A percentile compares a stretch with the other conserved stretches of the same genome.
Conservation (phyloP, 2,113 vertebrate species). For the Toxotes chatareus region DNA sequence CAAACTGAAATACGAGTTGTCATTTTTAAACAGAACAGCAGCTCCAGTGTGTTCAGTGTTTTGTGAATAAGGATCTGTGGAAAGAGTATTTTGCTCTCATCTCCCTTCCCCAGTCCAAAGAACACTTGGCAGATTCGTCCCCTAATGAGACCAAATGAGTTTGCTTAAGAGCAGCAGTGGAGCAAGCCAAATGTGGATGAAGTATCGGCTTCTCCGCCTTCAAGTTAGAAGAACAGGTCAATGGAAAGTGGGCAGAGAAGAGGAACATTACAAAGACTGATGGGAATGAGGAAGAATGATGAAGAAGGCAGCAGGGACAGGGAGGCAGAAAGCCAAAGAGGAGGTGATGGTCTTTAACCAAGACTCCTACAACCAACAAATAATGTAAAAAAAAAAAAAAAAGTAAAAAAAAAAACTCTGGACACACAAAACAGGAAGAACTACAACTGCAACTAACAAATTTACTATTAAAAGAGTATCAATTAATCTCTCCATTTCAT, state of each 20-base stretch:
- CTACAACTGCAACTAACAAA: not conserved
- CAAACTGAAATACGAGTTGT: not conserved
- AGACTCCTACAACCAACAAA: not conserved
- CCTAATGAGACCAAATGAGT: conserved; percentile 68
- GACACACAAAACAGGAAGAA: not conserved
- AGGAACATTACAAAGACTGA: conserved; percentile 12
- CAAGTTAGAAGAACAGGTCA: conserved; percentile 13
- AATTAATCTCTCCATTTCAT: not conserved
- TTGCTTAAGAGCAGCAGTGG: conserved; percentile 57
- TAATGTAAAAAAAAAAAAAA: not conserved
- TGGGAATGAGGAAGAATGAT: conserved; percentile 9
- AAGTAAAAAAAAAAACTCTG: no score
- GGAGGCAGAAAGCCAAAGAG: not conserved
- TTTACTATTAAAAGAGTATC: no score
- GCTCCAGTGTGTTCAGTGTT: not conserved
- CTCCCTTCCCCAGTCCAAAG: not conserved
- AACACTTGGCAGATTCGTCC: conserved; percentile 40
- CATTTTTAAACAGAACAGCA: not conserved
- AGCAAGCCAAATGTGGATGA: conserved; percentile 47
- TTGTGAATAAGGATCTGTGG: not conserved
- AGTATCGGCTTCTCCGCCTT: conserved; percentile 25
- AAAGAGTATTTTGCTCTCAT: not conserved
- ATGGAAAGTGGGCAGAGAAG: not conserved
- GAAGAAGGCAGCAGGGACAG: not conserved
- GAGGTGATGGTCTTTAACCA: not conserved